Base-by-base conservation (phyloP, 1,140 invertebrate genomes). In the Apis cerana region DNA sequence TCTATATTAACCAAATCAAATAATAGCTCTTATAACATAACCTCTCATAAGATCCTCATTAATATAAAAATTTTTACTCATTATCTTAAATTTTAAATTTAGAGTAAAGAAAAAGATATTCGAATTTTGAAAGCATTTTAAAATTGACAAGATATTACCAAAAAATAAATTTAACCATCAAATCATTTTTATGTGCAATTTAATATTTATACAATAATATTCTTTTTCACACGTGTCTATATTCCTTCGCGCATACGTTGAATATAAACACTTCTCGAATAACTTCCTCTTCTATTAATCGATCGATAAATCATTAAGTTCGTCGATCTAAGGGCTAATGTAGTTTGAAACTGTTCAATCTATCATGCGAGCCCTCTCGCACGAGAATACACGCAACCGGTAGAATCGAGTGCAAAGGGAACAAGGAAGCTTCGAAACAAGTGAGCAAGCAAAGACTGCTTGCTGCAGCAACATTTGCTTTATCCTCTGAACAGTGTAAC, bases 401-500 rank as follows among this genome's bases (percentile, higher is more conserved):
- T 21, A 65, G 61, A 64, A 75, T 81, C 79, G 79, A 81, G 71
- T 75, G 62, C 71, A 75, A 52, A 67, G 61, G 33, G 79, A 50
- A 75, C 79, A 67, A 58, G 61, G 70, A 52, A 75, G 52, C 70
- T 80, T 65, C 21, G 77, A 67, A 75, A 17, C 78, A 74, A 71
- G 69, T 23, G 78, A 54, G 50, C 50, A 80, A 74, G 50, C 78
- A 80, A 80, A 74, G 70, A 65, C 78, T 70, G 70, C 61, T 80
- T 59, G 70, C 61, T 80, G n/a, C 69, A 81, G 79, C 71, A 81
- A 81, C 71, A 81, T 81, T 81, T 81, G 52, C 79, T 67, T 58
- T 67, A 81, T 62, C 71, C 71, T 81, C 71, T 81, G 67, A 81
- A 75, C 79, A 81, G 50, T 67, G 71, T 81, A 81, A 81, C 70